Evolutionary conservation across 2,797 vertebrate genomes (phyloP), one percentile per base, ranked within the genome.

Genomic region (Aldrovandia affinis): DNA sequence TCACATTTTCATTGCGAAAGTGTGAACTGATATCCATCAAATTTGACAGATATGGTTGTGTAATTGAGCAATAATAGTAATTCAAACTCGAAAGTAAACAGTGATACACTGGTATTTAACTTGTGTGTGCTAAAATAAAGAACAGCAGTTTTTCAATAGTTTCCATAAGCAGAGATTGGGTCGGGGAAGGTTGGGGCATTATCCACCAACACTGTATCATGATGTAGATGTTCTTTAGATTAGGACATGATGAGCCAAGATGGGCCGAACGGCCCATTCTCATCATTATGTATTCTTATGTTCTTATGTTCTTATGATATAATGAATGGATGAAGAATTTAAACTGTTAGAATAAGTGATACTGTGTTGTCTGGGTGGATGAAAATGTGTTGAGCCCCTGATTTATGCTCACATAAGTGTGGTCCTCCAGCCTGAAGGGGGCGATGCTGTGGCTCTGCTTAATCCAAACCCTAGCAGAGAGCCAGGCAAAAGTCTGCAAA

Each of bases 1-100:
- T 28, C 25, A 84, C n/a, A 6, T 78, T 79, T 81, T 70, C 33
- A 54, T 33, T 44, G 28, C 78, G 9, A 83, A 81, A 63, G 22
- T 82, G 22, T 28, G 18, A 70, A 25, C 15, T 84, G 63, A 54
- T 44, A 18, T 75, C 47, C 10, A 33, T 30, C 18, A 57, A 39
- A 22, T 39, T n/a, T 77, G 39, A 77, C 73, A 77, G 39, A 77
- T 47, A 47, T 47, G 73, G 25, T 42, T 9, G 25, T 47, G 10
- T 47, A 82, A 42, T 1, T 12, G n/a, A 65, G 25, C 33, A 9
- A 55, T 81, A n/a, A 9, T 42, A 63, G 25, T 15, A 44, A 12
- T 57, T 57, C 2, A 65, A 65, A 50, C 36, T 30, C 59, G 44
- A n/a, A 73, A 36, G 30, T 59, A 33, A 61, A 61, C 55, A 25